phyloP scores from a whole-genome alignment of 2,888 invertebrate species.

The Linyphia triangularis region DNA sequence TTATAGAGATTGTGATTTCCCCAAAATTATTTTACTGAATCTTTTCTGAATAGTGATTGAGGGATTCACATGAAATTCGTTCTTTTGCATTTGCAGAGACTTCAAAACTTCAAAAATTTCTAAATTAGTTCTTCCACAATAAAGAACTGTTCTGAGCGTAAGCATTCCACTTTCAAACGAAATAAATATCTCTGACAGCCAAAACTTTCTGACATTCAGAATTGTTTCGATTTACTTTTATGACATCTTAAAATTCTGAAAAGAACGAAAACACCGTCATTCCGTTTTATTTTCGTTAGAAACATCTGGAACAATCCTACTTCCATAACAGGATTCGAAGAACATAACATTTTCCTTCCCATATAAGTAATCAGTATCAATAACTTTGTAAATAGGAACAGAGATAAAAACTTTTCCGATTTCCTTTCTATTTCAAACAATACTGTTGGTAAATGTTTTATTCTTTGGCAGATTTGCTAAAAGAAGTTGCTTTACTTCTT shows the following conservation, averaged over 20 bases:
- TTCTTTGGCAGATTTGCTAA: no score
- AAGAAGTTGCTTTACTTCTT: no score
- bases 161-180: neutral
- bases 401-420: neutral
- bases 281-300: neutral
- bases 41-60: no score
- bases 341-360: neutral
- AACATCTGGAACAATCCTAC: neutral
- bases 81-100: no score
- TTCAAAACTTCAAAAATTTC: no score
- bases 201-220: neutral
- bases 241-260: neutral
- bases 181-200: neutral
- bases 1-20: no score
- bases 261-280: neutral
- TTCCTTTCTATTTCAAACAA: neutral
- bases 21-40: no score
- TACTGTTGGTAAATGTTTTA: no score
- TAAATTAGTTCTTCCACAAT: neutral
- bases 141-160: neutral
- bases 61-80: no score
- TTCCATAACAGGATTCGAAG: neutral
- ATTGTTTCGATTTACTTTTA: constrained; percentile 8
- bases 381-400: neutral
- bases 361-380: neutral